Conservation (phyloP, 2,888 invertebrate genomes). For the Cyrtodaria siliqua region DNA sequence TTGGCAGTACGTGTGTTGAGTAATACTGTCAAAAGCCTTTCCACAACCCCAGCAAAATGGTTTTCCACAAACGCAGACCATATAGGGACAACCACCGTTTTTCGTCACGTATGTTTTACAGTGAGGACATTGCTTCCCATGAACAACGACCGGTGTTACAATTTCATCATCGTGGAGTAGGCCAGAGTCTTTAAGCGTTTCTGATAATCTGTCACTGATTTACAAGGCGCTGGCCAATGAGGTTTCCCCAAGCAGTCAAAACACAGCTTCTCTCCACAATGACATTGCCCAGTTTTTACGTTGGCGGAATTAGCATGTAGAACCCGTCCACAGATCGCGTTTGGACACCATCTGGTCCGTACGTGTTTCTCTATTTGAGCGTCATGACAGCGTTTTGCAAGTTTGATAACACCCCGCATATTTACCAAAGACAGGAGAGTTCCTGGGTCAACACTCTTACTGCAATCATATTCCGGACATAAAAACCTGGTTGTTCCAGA, state of each 20-base stretch:
- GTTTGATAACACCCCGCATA: constrained; percentile 38
- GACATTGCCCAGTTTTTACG: constrained; percentile 52
- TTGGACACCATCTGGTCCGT: constrained; percentile 69
- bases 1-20: not conserved
- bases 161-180: constrained; percentile 22
- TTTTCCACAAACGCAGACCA: constrained; percentile 65
- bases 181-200: constrained; percentile 53
- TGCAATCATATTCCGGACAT: constrained; percentile 70
- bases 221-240: constrained; percentile 75
- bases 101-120: constrained; percentile 70
- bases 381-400: constrained; percentile 53
- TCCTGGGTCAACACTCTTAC: constrained; percentile 51
- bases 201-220: constrained; percentile 46
- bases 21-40: constrained; percentile 16
- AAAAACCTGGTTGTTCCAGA: constrained; percentile 36
- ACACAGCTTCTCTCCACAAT: constrained; percentile 68
- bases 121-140: constrained; percentile 69
- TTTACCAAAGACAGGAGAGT: constrained; percentile 48
- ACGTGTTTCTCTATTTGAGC: constrained; percentile 47
- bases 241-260: constrained; percentile 66
- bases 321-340: constrained; percentile 65
- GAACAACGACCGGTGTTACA: constrained; percentile 29
- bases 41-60: constrained; percentile 74
- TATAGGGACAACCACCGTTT: constrained; percentile 67
- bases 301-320: constrained; percentile 34